Evolutionary conservation across 2,797 vertebrate species (phyloP).

Genomic region (Xenops minutus): DNA sequence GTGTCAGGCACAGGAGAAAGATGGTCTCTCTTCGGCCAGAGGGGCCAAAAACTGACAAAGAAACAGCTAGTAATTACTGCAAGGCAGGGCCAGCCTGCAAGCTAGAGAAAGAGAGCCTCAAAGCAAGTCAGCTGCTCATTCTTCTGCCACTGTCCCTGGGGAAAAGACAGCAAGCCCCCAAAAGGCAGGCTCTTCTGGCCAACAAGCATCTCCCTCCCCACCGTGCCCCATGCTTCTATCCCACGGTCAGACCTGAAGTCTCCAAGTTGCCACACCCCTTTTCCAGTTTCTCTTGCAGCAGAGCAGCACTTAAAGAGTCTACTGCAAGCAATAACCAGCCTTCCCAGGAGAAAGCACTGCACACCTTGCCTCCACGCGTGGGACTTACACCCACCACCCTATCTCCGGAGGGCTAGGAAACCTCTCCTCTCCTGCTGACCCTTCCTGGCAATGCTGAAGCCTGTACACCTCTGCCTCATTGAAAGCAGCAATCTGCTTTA

Average conservation of each 20-base stretch:
- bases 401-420: neutral
- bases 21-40: neutral
- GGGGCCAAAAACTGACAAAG: neutral
- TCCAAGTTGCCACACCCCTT: neutral
- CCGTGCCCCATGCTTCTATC: neutral
- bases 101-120: neutral
- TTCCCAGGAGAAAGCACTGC: neutral
- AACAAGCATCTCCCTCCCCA: neutral
- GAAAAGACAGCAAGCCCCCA: neutral
- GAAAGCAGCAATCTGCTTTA: neutral
- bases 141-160: neutral
- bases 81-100: neutral
- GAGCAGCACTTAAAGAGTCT: neutral
- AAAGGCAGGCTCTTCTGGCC: neutral
- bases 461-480: neutral
- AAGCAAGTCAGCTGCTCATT: neutral
- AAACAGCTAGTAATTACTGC: neutral
- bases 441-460: neutral
- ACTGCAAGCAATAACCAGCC: neutral
- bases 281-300: neutral
- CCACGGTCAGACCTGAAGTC: neutral
- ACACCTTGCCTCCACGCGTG: rapidly evolving
- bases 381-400: neutral
- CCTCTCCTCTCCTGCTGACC: neutral
- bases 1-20: neutral